These are phyloP conservation scores for Cepphus grylle DNA, from an alignment of 2,113 vertebrate species.

Conservation along the genomic window DNA sequence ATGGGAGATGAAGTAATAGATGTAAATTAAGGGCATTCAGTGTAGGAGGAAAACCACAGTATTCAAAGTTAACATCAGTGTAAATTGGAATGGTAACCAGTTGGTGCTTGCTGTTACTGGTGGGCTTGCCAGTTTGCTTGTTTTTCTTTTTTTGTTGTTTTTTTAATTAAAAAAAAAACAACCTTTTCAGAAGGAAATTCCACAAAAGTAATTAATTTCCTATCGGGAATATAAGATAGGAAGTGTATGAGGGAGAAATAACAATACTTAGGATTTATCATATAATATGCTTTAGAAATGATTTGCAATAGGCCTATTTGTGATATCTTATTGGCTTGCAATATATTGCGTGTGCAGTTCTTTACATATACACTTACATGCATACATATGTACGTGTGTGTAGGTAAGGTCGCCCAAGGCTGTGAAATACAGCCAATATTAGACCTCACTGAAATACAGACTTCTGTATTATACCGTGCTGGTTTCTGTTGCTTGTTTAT, in stretches of 20 bases:
- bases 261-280: neutral
- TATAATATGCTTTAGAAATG: neutral
- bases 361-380: too few species aligned
- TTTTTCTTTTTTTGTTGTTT: neutral
- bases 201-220: neutral
- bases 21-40: neutral
- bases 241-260: neutral
- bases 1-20: neutral
- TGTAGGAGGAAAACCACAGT: too few species aligned
- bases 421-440: neutral
- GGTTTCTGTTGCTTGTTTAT: neutral
- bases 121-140: neutral
- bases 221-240: neutral
- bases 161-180: neutral
- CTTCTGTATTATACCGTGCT: neutral
- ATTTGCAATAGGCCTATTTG: neutral
- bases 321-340: neutral
- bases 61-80: neutral
- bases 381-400: fast-evolving
- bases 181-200: neutral
- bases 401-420: neutral
- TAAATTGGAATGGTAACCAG: neutral
- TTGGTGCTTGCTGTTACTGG: neutral
- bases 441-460: neutral
- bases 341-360: neutral